Conservation (phyloP, 1,140 invertebrate genomes). For the Varroa destructor region DNA sequence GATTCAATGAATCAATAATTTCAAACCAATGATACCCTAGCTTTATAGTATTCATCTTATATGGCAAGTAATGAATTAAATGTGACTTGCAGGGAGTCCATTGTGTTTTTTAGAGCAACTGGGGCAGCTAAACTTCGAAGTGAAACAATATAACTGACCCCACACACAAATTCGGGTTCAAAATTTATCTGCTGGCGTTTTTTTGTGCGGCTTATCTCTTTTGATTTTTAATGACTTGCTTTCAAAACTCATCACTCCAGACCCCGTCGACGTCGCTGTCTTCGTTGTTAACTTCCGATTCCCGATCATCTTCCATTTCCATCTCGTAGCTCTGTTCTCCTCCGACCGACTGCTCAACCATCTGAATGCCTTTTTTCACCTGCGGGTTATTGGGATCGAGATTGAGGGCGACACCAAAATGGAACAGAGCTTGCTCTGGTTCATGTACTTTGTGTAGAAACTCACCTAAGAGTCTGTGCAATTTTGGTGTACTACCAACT, state of each 20-base stretch:
- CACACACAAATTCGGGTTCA: too few species aligned
- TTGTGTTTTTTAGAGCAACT: too few species aligned
- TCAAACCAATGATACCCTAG: too few species aligned
- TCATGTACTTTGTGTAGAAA: slow-evolving; percentile 47
- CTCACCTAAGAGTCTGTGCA: slow-evolving; percentile 58
- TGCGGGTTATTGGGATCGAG: slow-evolving; percentile 53
- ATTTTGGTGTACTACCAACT: slow-evolving; percentile 49
- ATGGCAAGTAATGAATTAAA: too few species aligned
- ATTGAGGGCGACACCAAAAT: slow-evolving; percentile 56
- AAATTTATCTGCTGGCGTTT: too few species aligned
- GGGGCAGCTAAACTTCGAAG: too few species aligned
- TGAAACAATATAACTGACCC: too few species aligned
- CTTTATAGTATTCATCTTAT: too few species aligned
- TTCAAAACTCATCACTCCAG: slow-evolving; percentile 34
- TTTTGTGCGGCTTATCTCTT: too few species aligned
- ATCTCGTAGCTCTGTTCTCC: slow-evolving; percentile 44
- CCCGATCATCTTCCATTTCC: slow-evolving; percentile 45
- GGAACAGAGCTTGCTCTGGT: slow-evolving; percentile 56
- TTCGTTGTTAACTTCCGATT: slow-evolving; percentile 46
- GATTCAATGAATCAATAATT: too few species aligned
- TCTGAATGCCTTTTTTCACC: slow-evolving; percentile 55
- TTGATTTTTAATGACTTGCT: neutral
- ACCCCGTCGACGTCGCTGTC: slow-evolving; percentile 50
- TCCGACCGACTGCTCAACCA: slow-evolving; percentile 51
- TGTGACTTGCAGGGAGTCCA: too few species aligned